A percentile compares a stretch with the other conserved stretches of the same genome.
Conservation (phyloP, 2,888 invertebrate genomes). For the Sinohyriopsis cumingii region DNA sequence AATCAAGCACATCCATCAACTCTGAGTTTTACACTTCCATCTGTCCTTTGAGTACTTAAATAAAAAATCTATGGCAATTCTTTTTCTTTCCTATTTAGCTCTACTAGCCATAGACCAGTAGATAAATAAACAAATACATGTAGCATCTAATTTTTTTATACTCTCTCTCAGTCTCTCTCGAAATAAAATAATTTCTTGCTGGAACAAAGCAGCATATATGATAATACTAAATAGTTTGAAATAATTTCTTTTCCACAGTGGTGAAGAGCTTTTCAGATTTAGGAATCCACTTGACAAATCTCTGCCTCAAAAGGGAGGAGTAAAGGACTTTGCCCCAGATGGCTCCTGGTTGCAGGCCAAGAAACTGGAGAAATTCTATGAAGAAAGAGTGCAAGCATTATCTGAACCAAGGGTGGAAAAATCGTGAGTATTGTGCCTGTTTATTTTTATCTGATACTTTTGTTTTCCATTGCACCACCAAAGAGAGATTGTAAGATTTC, state of each 20-base stretch:
- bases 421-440: slow-evolving; percentile 37
- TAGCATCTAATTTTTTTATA: no score
- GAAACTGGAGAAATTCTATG: slow-evolving; percentile 52
- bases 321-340: slow-evolving; percentile 64
- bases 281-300: slow-evolving; percentile 41
- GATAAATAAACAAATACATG: no score
- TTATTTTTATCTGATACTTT: not conserved
- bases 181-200: no score
- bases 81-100: no score
- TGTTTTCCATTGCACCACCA: not conserved
- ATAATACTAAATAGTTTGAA: not conserved
- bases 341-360: slow-evolving; percentile 62
- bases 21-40: no score
- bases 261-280: slow-evolving; percentile 52
- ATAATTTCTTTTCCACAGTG: slow-evolving; percentile 36
- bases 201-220: no score
- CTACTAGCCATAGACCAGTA: no score
- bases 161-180: no score
- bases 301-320: slow-evolving; percentile 59
- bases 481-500: no score
- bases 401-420: slow-evolving; percentile 61
- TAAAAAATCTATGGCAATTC: no score
- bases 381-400: slow-evolving; percentile 51
- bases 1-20: no score
- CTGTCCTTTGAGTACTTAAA: no score